These are phyloP conservation scores for Samia ricini DNA, from an alignment of 1,140 invertebrate species.

Conservation along the genomic window DNA sequence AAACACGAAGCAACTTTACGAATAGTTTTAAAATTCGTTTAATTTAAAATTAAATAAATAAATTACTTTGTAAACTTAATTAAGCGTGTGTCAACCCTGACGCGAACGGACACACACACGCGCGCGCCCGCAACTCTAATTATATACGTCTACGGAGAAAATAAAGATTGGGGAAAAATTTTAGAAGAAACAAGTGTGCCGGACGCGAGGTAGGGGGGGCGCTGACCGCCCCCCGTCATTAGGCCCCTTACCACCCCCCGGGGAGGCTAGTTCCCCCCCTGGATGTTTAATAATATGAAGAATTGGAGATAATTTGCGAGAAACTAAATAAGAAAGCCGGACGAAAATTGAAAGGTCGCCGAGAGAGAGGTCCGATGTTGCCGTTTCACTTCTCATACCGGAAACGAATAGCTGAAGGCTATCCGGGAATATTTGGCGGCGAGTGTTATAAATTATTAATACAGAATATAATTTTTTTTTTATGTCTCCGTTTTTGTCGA, in stretches of 20 bases:
- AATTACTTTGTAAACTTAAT: not conserved
- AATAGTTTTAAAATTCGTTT: too few species aligned
- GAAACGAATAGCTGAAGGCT: slow-evolving; percentile 10
- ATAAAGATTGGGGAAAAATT: slow-evolving; percentile 77
- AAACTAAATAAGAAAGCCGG: slow-evolving; percentile 76
- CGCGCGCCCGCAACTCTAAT: slow-evolving; percentile 52
- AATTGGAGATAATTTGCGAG: slow-evolving; percentile 77
- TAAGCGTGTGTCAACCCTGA: slow-evolving; percentile 1
- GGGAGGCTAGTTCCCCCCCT: slow-evolving; percentile 60
- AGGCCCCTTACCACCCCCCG: slow-evolving; percentile 40
- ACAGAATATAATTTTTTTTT: not conserved
- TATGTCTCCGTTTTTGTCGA: not conserved
- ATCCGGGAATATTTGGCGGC: not conserved
- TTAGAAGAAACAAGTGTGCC: slow-evolving; percentile 72
- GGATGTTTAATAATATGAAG: slow-evolving; percentile 77
- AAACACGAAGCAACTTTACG: too few species aligned
- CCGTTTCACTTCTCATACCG: slow-evolving; percentile 24
- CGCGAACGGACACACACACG: slow-evolving; percentile 41
- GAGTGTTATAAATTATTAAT: slow-evolving; percentile 1
- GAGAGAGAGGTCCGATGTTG: slow-evolving; percentile 27
- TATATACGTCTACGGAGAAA: slow-evolving; percentile 74
- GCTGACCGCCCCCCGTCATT: slow-evolving; percentile 71
- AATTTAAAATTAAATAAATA: not conserved
- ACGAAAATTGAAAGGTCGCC: slow-evolving; percentile 73
- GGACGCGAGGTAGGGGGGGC: slow-evolving; percentile 50